phyloP scores from a whole-genome alignment of 2,113 vertebrate genomes.

The Mirza zaza region DNA sequence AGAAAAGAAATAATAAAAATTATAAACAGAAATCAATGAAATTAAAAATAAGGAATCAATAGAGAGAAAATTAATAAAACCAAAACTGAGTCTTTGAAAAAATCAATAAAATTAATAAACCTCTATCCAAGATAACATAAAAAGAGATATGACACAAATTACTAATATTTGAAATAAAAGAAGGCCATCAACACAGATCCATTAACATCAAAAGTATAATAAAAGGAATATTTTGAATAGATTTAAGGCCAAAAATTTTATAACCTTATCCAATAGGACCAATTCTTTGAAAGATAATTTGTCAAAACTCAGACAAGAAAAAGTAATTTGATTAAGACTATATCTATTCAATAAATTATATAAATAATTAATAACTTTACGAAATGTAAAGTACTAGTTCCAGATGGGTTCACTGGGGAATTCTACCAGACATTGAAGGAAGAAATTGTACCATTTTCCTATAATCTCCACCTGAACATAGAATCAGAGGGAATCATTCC shows the following conservation, averaged over 20 bases:
- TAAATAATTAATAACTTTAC: neutral
- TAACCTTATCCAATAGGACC: neutral
- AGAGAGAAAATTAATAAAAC: neutral
- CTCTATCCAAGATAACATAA: neutral
- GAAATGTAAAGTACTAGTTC: neutral
- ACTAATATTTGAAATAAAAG: neutral
- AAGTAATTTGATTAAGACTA: neutral
- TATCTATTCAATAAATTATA: neutral
- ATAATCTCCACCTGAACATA: neutral
- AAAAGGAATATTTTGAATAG: neutral
- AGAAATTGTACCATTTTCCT: neutral
- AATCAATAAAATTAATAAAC: neutral
- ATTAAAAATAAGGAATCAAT: neutral
- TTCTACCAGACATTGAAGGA: neutral
- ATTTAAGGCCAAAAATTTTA: neutral
- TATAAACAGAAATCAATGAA: neutral
- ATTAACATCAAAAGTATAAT: neutral
- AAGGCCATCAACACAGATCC: neutral
- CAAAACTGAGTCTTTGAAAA: neutral
- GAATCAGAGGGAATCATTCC: neutral
- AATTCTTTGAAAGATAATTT: neutral
- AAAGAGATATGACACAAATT: neutral
- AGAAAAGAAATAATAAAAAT: neutral
- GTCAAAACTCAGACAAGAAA: neutral
- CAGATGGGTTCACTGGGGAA: neutral